Evolutionary conservation across 2,113 vertebrate species (phyloP), one percentile per base, ranked within the genome.

Genomic region (Cricetomys ansorgei): DNA sequence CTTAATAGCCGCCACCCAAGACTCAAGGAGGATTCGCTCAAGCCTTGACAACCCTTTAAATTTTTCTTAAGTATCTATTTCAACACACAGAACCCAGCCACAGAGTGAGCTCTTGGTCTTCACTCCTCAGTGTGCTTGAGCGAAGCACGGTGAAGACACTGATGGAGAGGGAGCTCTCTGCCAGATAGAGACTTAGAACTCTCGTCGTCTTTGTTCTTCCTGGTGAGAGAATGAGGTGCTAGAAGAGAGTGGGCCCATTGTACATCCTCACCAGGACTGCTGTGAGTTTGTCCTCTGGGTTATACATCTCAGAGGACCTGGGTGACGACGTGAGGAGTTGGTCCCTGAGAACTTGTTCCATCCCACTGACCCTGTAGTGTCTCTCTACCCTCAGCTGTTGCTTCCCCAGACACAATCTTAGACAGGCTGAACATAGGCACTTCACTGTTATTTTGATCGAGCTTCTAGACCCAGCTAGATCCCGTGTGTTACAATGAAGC

Each of bases 161-260:
- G 34, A 21, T 50, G 6, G n/a, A 50, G 23, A 91, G 25, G 16
- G n/a, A n/a, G 7, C 6, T 89, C 76, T 86, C 80, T 62, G 9
- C 37, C 40, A 13, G 57, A 65, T 13, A 57, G 53, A 25, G 21
- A n/a, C 5, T n/a, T n/a, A 3, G 34, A 70, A 79, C 8, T 27
- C 62, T 80, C 23, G 2, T 7, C 0, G 12, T 7, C 40, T 40
- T 59, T 37, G 1, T 43, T 72, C 72, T 70, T 91, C 73, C 40
- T 62, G 25, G 80, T 10, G 45, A 53, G 48, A 37, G 16, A 12
- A 15, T 34, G 0, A 27, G 21, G n/a, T 5, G 27, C 15, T 62
- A 12, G 43, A 67, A n/a, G 17, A 13, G 1, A n/a, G 9, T 21
- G 8, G 25, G 21, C 0, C 0, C 3, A 0, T 53, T 40, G n/a